Conservation (phyloP, 2,113 vertebrate genomes). For the Strix uralensis region DNA sequence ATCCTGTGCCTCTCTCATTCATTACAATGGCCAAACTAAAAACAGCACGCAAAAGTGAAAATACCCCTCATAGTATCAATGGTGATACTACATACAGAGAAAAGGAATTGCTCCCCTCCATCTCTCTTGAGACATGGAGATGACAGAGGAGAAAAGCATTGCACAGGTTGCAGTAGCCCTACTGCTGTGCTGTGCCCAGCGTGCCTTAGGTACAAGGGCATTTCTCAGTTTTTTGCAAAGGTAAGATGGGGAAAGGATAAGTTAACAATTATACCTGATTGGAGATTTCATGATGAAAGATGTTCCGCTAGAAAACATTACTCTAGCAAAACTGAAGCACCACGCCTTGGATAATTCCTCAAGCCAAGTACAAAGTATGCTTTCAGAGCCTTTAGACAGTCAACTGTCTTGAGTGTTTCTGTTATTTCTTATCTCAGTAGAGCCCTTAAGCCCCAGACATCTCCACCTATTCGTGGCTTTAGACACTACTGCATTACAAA, state of each 20-base stretch:
- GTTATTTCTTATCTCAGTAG: background rate
- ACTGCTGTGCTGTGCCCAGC: background rate
- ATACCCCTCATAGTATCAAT: fast-evolving
- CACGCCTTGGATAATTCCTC: background rate
- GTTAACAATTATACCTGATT: background rate
- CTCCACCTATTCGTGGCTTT: background rate
- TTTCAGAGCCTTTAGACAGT: background rate
- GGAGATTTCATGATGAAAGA: background rate
- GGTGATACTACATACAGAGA: fast-evolving
- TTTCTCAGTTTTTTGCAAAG: background rate
- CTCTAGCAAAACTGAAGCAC: background rate
- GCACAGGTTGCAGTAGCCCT: background rate
- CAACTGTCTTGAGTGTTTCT: background rate
- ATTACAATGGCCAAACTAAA: background rate
- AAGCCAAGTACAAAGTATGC: background rate
- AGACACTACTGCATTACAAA: background rate
- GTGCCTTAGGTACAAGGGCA: background rate
- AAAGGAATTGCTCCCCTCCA: background rate
- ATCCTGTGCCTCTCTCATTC: background rate
- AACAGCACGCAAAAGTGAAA: background rate
- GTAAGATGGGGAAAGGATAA: background rate
- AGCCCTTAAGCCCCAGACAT: background rate
- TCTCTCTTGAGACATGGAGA: background rate
- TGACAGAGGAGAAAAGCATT: background rate
- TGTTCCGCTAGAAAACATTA: background rate